Conservation (phyloP, 2,113 vertebrate species). For the Neolamprologus longior region DNA sequence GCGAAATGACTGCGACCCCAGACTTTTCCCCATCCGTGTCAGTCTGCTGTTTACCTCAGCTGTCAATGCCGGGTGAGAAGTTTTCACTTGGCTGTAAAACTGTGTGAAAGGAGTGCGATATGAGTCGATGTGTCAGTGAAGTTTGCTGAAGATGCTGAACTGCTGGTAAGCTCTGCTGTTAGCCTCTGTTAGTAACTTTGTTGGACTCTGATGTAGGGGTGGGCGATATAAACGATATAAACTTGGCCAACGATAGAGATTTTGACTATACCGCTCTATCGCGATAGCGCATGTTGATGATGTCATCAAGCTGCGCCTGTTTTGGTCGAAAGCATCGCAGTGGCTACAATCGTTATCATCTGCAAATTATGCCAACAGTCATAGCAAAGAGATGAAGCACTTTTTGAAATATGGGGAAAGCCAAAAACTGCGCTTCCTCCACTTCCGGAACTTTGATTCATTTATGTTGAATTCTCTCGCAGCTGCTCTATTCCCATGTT, state of each 20-base stretch:
- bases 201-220: background rate
- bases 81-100: background rate
- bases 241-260: too few species aligned
- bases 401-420: too few species aligned
- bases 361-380: accelerated
- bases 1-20: accelerated
- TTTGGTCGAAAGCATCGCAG: accelerated
- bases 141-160: background rate
- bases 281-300: too few species aligned
- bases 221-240: accelerated
- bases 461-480: too few species aligned
- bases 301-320: too few species aligned
- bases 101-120: background rate
- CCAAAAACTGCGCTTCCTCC: too few species aligned
- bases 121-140: background rate
- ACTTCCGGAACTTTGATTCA: too few species aligned
- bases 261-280: accelerated
- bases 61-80: background rate
- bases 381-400: accelerated
- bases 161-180: background rate
- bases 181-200: background rate
- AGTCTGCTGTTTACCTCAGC: background rate
- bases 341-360: accelerated
- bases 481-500: accelerated
- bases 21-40: accelerated